Evolutionary conservation across 2,113 vertebrate species (phyloP), one percentile per base, ranked within the genome.

Genomic region (Oncorhynchus masou): DNA sequence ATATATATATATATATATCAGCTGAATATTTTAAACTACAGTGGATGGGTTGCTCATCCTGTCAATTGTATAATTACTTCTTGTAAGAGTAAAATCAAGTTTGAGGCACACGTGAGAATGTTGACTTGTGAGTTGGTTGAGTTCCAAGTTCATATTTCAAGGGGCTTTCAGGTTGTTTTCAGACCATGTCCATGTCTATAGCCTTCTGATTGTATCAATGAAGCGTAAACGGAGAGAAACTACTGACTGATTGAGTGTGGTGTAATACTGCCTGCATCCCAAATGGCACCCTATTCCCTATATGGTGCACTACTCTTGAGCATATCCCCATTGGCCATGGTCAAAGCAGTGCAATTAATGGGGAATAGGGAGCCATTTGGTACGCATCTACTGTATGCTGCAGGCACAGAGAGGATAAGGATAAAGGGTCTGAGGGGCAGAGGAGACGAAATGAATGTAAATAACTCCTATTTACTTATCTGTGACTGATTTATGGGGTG

Each of bases 401-500:
- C 29, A 62, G 60, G 65, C 31, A 79, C 29, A 67, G 71, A 72
- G 85, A 80, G 78, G 78, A 84, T 79, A 87, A 90, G 88, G 85
- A 89, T 89, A 87, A 91, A 90, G 86, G 81, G 83, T 84, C 87
- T 89, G 87, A 81, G 82, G 86, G 83, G 84, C 83, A 84, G 82
- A 90, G 85, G 81, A 91, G 87, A 84, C 31, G 88, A 88, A 89
- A 91, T 70, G 81, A 88, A 90, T 90, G 92, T 93, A 93, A 93
- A 94, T 94, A 94, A 93, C 90, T 93, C 89, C 87, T 88, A 92
- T 93, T 92, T 94, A 93, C 93, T 94, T 93, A 92, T 91, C 92
- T 94, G 93, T 90, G 91, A 90, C 90, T 94, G 93, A 94, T 91
- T 92, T 94, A 94, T 93, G 92, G 91, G 91, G 91, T 93, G 92